Evolutionary conservation across 2,888 invertebrate species (phyloP).

Genomic region (Drosophila pseudotakahashii): DNA sequence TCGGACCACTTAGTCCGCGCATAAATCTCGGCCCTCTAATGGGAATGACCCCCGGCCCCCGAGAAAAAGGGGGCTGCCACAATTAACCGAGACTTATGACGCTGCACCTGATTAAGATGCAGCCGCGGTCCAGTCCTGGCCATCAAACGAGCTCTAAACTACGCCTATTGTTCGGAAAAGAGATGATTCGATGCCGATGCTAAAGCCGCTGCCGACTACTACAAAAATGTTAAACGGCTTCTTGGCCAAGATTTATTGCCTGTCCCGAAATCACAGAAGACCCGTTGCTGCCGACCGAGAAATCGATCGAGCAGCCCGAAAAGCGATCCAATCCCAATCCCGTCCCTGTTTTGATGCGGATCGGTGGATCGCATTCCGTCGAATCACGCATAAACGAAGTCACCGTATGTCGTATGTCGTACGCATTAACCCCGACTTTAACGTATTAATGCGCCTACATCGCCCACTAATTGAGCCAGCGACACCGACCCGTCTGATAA

Average conservation of each 20-base stretch:
- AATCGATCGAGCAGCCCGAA: constrained; percentile 38
- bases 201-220: constrained; percentile 50
- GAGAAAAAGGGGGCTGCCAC: constrained; percentile 27
- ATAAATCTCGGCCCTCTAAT: constrained; percentile 46
- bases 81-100: constrained; percentile 71
- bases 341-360: constrained; percentile 9
- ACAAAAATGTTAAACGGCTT: constrained; percentile 71
- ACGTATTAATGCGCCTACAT: constrained; percentile 79
- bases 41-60: constrained; percentile 4
- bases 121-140: constrained; percentile 33
- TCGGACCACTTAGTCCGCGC: constrained; percentile 52
- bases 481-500: constrained; percentile 52
- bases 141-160: constrained; percentile 62
- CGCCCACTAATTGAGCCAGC: constrained; percentile 80
- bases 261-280: constrained; percentile 77
- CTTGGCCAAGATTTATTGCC: constrained; percentile 75
- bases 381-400: constrained; percentile 72
- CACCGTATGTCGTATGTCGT: constrained; percentile 15
- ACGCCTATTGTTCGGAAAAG: constrained; percentile 67
- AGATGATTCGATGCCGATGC: constrained; percentile 21
- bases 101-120: constrained; percentile 72
- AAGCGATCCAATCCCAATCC: constrained; percentile 33
- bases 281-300: constrained; percentile 50
- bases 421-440: constrained; percentile 56
- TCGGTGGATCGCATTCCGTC: constrained; percentile 62